Evolutionary conservation across 92 coral and sea anemone genomes (phyloP), one percentile per base, ranked within the genome.

Genomic region (Bergia puertoricense): DNA sequence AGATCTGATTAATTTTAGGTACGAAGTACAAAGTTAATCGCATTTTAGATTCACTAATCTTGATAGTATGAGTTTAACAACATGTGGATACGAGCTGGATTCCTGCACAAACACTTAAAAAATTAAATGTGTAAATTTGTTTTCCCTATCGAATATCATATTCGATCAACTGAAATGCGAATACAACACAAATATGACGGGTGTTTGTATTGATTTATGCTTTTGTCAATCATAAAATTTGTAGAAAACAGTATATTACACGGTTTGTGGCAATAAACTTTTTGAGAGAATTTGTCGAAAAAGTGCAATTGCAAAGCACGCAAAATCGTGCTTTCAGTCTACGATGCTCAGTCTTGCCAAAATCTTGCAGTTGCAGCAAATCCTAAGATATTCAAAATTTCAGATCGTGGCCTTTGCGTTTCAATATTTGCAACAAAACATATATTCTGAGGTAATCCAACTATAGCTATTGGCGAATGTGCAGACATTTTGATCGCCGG

Each of bases 61-160:
- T 6, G 48, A 44, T 42, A 41, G 66, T 56, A 18, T 41, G 20
- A 40, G 3, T 67, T 10, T 37, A 41, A 62, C 85, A 8, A 41
- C 57, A 42, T 71, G 39, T 8, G 44, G 4, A 14, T 18, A 59
- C 65, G 36, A 41, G 59, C 30, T 76, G 51, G 23, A 76, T 42
- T 42, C 2, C 23, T 40, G 54, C 80, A 40, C 50, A 76, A 16
- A 76, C 4, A n/a, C 46, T 18, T 2, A 40, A 41, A 39, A 16
- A 43, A 40, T 76, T 20, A 40, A 76, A 76, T 76, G 80, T 40
- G 80, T 40, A 76, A 42, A 76, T 75, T 40, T 76, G 80, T 76
- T 42, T 76, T 41, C 80, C 38, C 23, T 74, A 40, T 37, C n/a
- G 79, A 39, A 41, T 39, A 74, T 30, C 30, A 30, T 39, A 73